These are phyloP conservation scores for Brachyistius frenatus DNA, from an alignment of 2,113 vertebrate genomes.

Conservation along the genomic window DNA sequence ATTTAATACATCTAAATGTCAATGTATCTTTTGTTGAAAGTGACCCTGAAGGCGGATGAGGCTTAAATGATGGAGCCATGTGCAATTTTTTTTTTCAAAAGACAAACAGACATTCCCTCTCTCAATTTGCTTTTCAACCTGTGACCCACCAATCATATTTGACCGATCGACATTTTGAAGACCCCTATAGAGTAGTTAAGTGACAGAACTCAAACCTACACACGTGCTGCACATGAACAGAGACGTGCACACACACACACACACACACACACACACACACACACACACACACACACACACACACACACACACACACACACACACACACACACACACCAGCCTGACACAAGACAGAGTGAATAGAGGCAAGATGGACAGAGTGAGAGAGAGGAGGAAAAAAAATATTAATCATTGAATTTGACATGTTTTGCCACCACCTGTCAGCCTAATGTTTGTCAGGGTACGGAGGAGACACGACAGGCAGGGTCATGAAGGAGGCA, in stretches of 20 bases:
- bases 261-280: slow-evolving; percentile 9
- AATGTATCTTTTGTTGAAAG: slow-evolving; percentile 14
- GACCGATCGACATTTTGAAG: slow-evolving; percentile 45
- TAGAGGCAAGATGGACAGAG: slow-evolving; percentile 48
- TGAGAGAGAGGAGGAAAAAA: slow-evolving; percentile 52
- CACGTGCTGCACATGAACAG: not conserved
- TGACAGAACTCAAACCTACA: slow-evolving; percentile 51
- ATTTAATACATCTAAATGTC: slow-evolving; percentile 36
- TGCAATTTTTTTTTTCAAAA: slow-evolving; percentile 18
- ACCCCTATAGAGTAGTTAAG: slow-evolving; percentile 34
- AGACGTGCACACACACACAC: not conserved
- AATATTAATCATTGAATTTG: slow-evolving; percentile 66
- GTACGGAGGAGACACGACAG: slow-evolving; percentile 54
- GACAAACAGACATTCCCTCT: slow-evolving; percentile 34
- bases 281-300: slow-evolving; percentile 5
- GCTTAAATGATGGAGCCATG: slow-evolving; percentile 39
- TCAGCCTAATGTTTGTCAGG: slow-evolving; percentile 58
- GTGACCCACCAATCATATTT: slow-evolving; percentile 46
- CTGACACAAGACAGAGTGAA: slow-evolving; percentile 39
- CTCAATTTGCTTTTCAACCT: slow-evolving; percentile 44
- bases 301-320: not conserved
- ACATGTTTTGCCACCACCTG: slow-evolving; percentile 70
- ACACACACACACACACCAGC: not conserved
- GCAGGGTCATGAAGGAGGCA: slow-evolving; percentile 40
- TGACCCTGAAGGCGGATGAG: slow-evolving; percentile 9